A percentile compares a stretch with the other conserved stretches of the same genome.
Evolutionary conservation across 2,113 vertebrate species (phyloP).

Genomic region (Strigops habroptila): DNA sequence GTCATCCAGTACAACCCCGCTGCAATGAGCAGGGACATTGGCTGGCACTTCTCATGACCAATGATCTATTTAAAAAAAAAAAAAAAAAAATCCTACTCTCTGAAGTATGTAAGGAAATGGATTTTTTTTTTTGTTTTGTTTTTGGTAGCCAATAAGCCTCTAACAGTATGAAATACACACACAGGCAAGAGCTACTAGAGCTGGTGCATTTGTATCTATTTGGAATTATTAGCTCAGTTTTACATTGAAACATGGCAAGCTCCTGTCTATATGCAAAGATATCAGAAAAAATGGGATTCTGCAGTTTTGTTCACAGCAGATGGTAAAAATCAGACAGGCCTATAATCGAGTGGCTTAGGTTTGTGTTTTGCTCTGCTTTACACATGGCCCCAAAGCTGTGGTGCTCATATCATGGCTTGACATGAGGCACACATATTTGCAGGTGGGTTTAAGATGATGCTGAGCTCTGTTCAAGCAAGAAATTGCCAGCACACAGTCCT

Average conservation of each 20-base stretch:
- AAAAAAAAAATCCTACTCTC: neutral
- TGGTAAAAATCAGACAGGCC: neutral
- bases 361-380: neutral
- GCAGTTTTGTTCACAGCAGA: neutral
- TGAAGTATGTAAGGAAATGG: neutral
- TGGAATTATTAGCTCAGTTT: neutral
- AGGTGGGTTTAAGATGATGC: neutral
- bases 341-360: fast-evolving
- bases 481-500: neutral
- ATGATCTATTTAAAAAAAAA: too few species aligned
- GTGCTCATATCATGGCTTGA: neutral
- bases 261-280: neutral
- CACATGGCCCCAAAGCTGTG: fast-evolving
- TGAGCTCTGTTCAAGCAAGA: neutral
- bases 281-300: neutral
- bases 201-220: neutral
- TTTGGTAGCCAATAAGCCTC: neutral
- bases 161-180: neutral
- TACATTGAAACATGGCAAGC: neutral
- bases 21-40: neutral
- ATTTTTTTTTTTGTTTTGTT: neutral
- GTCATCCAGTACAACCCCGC: neutral
- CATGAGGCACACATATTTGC: neutral
- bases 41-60: neutral
- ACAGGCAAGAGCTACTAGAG: neutral